A percentile compares a stretch with the other conserved stretches of the same genome.
Evolutionary conservation across 2,113 vertebrate species (phyloP).

Genomic region (Nanger granti): DNA sequence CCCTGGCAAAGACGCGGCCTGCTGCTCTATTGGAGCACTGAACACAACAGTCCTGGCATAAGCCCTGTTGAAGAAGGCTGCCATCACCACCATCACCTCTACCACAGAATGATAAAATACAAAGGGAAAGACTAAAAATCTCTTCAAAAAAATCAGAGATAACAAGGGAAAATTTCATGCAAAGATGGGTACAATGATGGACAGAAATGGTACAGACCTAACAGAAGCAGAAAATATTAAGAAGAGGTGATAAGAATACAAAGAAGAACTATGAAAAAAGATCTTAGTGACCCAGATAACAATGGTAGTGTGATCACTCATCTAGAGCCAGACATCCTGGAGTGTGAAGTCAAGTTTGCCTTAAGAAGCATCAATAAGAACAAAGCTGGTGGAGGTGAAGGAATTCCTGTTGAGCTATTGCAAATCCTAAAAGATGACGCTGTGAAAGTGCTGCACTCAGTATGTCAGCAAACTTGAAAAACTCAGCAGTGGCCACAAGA

Average conservation of each 20-base stretch:
- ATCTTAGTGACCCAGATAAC: background rate
- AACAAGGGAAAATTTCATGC: background rate
- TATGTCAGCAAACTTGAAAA: background rate
- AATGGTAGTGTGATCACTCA: background rate
- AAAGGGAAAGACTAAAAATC: background rate
- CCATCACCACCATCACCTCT: background rate
- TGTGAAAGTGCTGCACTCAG: background rate
- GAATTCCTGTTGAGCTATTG: background rate
- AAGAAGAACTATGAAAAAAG: background rate
- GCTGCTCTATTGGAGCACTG: background rate
- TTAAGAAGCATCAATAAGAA: background rate
- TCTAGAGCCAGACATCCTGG: background rate
- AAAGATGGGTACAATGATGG: background rate
- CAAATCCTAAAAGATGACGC: background rate
- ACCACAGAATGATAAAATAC: background rate
- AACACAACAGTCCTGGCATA: background rate
- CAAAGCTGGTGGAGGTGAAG: background rate
- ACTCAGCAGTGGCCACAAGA: background rate
- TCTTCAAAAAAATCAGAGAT: background rate
- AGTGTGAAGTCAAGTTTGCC: background rate
- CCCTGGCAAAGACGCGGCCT: rapidly evolving
- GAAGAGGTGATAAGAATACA: background rate
- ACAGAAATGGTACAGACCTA: background rate
- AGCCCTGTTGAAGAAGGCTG: background rate
- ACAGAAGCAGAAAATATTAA: background rate